Conservation (phyloP, 2,797 vertebrate species). For the Sebastes oblongus region DNA sequence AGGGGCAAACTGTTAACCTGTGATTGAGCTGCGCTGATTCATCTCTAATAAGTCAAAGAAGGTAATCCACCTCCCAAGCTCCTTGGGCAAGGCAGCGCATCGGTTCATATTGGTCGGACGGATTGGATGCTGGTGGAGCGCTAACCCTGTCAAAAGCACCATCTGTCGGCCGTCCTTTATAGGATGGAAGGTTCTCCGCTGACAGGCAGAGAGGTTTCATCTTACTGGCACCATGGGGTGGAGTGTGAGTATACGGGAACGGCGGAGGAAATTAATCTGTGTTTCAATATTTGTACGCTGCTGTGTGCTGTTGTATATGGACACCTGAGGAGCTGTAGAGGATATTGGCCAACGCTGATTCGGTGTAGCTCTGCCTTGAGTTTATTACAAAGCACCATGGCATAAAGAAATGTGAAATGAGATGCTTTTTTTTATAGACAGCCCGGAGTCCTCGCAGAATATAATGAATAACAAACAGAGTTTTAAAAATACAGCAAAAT, state of each 20-base stretch:
- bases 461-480: slow-evolving; percentile 40
- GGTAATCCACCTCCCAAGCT: slow-evolving; percentile 29
- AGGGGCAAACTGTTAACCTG: slow-evolving; percentile 61
- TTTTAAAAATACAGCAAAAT: neutral
- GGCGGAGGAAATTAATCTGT: slow-evolving; percentile 54
- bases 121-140: slow-evolving; percentile 27
- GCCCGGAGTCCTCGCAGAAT: slow-evolving; percentile 27
- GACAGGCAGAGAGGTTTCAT: slow-evolving; percentile 39
- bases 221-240: slow-evolving; percentile 44
- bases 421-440: slow-evolving; percentile 21
- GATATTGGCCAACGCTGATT: slow-evolving; percentile 49
- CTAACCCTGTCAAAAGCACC: slow-evolving; percentile 55
- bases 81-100: slow-evolving; percentile 23
- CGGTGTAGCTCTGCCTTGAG: slow-evolving; percentile 13
- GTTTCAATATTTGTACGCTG: slow-evolving; percentile 50
- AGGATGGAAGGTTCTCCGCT: slow-evolving; percentile 9
- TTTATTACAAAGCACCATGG: slow-evolving; percentile 42
- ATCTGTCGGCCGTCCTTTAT: slow-evolving; percentile 53
- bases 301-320: slow-evolving; percentile 43
- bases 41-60: slow-evolving; percentile 56
- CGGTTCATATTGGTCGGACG: slow-evolving; percentile 27
- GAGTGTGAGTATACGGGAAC: slow-evolving; percentile 16
- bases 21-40: slow-evolving; percentile 58
- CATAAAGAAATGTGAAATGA: slow-evolving; percentile 50
- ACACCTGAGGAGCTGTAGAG: slow-evolving; percentile 53